Conservation (phyloP, 2,888 invertebrate genomes). For the Sinotaia quadrata region DNA sequence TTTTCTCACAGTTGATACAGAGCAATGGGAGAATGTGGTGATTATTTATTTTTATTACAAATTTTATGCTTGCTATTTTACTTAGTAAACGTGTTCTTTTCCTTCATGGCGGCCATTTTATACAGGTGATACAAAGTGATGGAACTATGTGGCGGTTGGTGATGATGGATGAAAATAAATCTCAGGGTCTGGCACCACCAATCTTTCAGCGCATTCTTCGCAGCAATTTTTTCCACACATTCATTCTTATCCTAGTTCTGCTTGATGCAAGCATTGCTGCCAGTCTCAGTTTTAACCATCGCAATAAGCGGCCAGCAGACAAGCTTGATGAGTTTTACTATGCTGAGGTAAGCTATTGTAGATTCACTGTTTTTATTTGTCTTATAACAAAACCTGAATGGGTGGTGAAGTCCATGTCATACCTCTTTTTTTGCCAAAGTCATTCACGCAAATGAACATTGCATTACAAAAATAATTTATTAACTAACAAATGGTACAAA, state of each 20-base stretch:
- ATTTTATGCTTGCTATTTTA: too few species aligned
- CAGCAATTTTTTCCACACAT: conserved; percentile 91
- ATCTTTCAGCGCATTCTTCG: conserved; percentile 76
- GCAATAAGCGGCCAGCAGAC: conserved; percentile 80
- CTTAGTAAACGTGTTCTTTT: too few species aligned
- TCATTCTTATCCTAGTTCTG: conserved; percentile 94
- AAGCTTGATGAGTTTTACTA: conserved; percentile 85
- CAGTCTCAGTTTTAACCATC: conserved; percentile 79
- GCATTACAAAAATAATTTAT: too few species aligned
- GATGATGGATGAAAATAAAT: conserved; percentile 96
- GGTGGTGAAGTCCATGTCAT: too few species aligned
- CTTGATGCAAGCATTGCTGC: conserved; percentile 97
- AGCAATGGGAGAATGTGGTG: too few species aligned
- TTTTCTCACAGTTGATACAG: too few species aligned
- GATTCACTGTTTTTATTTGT: neutral
- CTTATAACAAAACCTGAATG: too few species aligned
- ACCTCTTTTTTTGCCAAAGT: too few species aligned
- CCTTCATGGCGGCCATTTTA: too few species aligned
- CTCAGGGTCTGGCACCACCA: conserved; percentile 76
- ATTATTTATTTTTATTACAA: too few species aligned
- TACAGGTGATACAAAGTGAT: conserved; percentile 84
- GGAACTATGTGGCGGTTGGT: conserved; percentile 96
- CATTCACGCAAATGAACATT: too few species aligned
- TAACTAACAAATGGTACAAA: too few species aligned
- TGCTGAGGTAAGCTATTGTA: conserved; percentile 79